Evolutionary conservation across 2,888 invertebrate species (phyloP), one percentile per base, ranked within the genome.

Genomic region (Ophion obscuratus): DNA sequence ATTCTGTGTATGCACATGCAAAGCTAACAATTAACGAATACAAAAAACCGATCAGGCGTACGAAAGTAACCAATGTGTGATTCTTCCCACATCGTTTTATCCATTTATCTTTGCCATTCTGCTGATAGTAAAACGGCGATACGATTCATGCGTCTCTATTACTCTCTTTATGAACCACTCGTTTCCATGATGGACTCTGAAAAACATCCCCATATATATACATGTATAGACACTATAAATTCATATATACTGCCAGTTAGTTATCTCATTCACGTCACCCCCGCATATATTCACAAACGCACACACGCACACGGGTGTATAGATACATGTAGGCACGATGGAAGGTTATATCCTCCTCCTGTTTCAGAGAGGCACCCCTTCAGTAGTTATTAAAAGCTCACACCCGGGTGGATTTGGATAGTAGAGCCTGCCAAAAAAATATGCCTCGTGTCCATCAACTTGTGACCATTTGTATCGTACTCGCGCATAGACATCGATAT

Each of bases 401-500:
- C 75, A 75, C 75, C n/a, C 78, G 27, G 40, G 17, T 31, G 70
- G 61, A 24, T 73, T 74, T 78, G 78, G 78, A 81, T 70, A 81
- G 74, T 75, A 61, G 78, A 47, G 67, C 27, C 61, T 79, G 83
- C 78, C 83, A 79, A 27, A 83, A 83, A 83, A 83, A 83, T 83
- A 83, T 83, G 83, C 74, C 74, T 67, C 78, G 31, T 68, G 83
- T 83, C 79, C 83, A 79, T 83, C 83, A 83, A 62, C 78, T 53
- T 53, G 61, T 47, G 53, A 73, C 44, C 74, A 36, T 36, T 61
- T 61, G 59, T 53, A 64, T 74, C 27, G 57, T 53, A 17, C 14
- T 20, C 10, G 24, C 14, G 3, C 44, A 44, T 44, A 44, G 44
- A 68, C 27, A 31, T 47, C 36, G 14, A 24, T 59, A 17, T 53